Percentiles rank a stretch among this genome's conserved stretches.
phyloP scores from a whole-genome alignment of 2,797 vertebrate genomes.

The Molossus alvarezi region DNA sequence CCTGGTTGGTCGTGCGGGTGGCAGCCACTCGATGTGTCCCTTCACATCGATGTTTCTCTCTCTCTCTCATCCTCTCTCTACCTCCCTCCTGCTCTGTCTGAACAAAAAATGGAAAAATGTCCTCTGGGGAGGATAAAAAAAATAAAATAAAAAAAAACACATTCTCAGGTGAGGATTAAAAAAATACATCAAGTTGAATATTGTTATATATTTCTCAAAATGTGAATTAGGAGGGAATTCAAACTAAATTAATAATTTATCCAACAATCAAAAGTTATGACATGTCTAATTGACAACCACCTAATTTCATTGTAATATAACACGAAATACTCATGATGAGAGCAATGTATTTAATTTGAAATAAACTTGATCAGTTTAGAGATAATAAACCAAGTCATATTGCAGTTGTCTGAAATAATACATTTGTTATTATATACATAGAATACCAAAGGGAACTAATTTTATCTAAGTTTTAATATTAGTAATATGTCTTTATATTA shows the following conservation, averaged over 20 bases:
- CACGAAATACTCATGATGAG: background rate
- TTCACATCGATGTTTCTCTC: too few relatives aligned
- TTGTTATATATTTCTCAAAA: conserved; percentile 19
- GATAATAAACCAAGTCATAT: conserved; percentile 31
- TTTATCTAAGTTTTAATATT: conserved; percentile 53
- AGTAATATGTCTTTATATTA: conserved; percentile 31
- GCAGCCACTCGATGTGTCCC: too few relatives aligned
- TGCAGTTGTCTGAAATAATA: background rate
- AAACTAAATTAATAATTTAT: conserved; percentile 53
- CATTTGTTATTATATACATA: background rate
- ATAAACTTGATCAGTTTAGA: conserved; percentile 43
- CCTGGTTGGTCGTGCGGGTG: too few relatives aligned
- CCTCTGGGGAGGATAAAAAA: too few relatives aligned
- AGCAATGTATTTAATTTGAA: conserved; percentile 36
- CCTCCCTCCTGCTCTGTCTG: too few relatives aligned
- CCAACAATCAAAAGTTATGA: conserved; percentile 33
- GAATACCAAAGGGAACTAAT: conserved; percentile 34
- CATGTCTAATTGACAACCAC: background rate
- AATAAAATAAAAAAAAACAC: background rate
- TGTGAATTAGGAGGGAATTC: conserved; percentile 27
- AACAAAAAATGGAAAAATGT: too few relatives aligned
- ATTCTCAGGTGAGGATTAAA: background rate
- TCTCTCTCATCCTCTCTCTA: too few relatives aligned
- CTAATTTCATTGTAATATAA: background rate
- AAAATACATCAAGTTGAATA: background rate